These are phyloP conservation scores for Eutolmus rufibarbis DNA, from an alignment of 2,888 invertebrate species.

Conservation along the genomic window DNA sequence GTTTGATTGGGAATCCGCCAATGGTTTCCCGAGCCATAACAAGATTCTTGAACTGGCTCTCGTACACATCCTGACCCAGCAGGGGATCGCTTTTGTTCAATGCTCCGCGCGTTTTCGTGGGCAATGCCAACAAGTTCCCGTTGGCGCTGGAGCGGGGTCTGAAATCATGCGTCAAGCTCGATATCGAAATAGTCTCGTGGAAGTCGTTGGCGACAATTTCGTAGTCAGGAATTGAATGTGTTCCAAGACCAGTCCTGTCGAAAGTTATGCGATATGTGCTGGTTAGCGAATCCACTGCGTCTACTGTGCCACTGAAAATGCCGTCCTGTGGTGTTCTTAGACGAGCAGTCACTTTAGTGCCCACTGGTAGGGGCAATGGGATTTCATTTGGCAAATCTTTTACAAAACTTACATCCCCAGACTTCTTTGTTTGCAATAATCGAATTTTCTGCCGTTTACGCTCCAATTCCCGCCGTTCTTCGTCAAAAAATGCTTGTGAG, in stretches of 20 bases:
- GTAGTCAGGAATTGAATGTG: slow-evolving; percentile 95
- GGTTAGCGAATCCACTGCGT: slow-evolving; percentile 93
- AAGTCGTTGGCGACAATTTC: slow-evolving; percentile 94
- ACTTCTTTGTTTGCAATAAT: slow-evolving; percentile 89
- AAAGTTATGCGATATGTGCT: slow-evolving; percentile 95
- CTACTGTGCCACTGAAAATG: slow-evolving; percentile 90
- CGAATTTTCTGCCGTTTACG: slow-evolving; percentile 90
- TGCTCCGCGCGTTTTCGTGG: slow-evolving; percentile 51
- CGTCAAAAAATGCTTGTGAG: slow-evolving; percentile 93
- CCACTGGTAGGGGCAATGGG: slow-evolving; percentile 92
- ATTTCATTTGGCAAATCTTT: slow-evolving; percentile 94
- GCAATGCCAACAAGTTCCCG: slow-evolving; percentile 61
- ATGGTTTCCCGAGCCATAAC: slow-evolving; percentile 62
- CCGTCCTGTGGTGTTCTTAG: slow-evolving; percentile 94
- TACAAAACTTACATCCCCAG: slow-evolving; percentile 75
- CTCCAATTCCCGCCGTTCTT: slow-evolving; percentile 90
- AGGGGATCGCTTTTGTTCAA: slow-evolving; percentile 74
- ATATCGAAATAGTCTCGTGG: slow-evolving; percentile 87
- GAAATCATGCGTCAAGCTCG: slow-evolving; percentile 82
- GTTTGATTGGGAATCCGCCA: slow-evolving; percentile 84
- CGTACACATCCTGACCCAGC: slow-evolving; percentile 65
- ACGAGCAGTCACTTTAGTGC: slow-evolving; percentile 91
- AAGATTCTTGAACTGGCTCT: slow-evolving; percentile 63
- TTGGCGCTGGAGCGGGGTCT: slow-evolving; percentile 73
- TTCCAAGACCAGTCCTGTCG: slow-evolving; percentile 89